Evolutionary conservation across 37 sponge, comb jelly and placozoan genomes (phyloP), one percentile per base, ranked within the genome.

Genomic region (Haliclona indistincta): DNA sequence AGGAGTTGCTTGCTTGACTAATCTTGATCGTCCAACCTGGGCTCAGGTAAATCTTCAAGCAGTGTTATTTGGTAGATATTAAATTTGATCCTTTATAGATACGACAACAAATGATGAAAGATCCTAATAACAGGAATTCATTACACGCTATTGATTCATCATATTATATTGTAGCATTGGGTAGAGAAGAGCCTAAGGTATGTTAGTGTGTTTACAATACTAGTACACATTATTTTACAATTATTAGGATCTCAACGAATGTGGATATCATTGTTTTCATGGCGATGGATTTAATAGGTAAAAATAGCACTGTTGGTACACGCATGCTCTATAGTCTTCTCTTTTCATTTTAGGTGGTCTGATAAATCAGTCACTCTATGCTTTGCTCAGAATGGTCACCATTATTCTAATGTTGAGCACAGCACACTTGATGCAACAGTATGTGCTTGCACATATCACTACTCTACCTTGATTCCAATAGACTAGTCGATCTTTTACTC

Each of bases 351-450:
- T 29, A 68, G 75, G 32, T 91, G 92, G 92, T 86, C 82, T 68
- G 92, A 91, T 47, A 91, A 91, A 64, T 40, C 41, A 13, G 23
- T 78, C 51, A 54, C n/a, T 0, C 2, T 78, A 2, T 22, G 67
- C 3, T 40, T 78, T 40, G 38, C 37, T 45, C 35, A 74, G 23
- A 64, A 79, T 61, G 92, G 75, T 0, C 22, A 19, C 61, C 2
- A 38, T 1, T 74, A 83, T 3, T 67, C 68, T 45, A 88, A 94
- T 51, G 79, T 78, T 0, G 94, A 94, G 67, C 94, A 94, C 74
- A 69, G 80, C 20, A 17, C 22, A 23, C 45, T 91, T 23, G 92
- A 91, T 70, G 92, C 92, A 17, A 91, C 87, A 8, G 78, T 90
- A 37, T 75, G 84, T 74, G n/a, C n/a, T n/a, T n/a, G n/a, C n/a